A percentile compares a stretch with the other conserved stretches of the same genome.
Evolutionary conservation across 2,888 invertebrate species (phyloP).

Genomic region (Cenopis cana): DNA sequence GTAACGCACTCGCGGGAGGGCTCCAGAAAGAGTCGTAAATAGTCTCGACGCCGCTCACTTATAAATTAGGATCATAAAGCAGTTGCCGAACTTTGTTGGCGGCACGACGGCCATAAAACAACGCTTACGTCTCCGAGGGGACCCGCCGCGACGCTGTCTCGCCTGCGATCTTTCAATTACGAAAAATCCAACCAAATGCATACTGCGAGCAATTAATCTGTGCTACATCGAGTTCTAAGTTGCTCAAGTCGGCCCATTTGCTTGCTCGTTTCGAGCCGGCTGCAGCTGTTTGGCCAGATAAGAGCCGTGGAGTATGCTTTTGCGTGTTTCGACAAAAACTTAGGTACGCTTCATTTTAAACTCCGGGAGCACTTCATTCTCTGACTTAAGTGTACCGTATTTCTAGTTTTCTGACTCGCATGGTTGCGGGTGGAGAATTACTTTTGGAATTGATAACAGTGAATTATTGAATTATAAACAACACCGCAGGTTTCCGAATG

Average conservation of each 20-base stretch:
- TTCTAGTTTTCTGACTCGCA: not conserved
- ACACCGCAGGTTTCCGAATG: conserved; percentile 39
- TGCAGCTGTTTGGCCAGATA: conserved; percentile 43
- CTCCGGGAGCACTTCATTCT: not conserved
- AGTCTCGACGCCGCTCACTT: conserved; percentile 81
- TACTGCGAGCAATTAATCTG: conserved; percentile 44
- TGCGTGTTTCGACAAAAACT: conserved; percentile 33
- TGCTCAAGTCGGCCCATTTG: conserved; percentile 42
- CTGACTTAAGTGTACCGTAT: not conserved
- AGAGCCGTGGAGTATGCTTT: conserved; percentile 33
- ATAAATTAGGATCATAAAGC: conserved; percentile 85
- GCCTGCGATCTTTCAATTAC: conserved; percentile 73
- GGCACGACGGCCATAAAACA: conserved; percentile 82
- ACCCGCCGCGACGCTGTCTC: conserved; percentile 62
- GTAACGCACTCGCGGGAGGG: conserved; percentile 77
- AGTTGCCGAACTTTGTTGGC: conserved; percentile 83
- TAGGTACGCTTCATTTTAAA: conserved; percentile 24
- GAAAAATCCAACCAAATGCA: conserved; percentile 46
- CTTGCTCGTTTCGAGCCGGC: conserved; percentile 31
- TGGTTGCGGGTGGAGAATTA: not conserved
- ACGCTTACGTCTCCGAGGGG: conserved; percentile 72
- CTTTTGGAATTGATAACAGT: conserved; percentile 20
- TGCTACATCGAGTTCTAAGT: conserved; percentile 40
- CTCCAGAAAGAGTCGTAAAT: conserved; percentile 80
- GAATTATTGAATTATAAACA: conserved; percentile 49